phyloP scores from a whole-genome alignment of 2,113 vertebrate genomes.

The Actenoides lindsayi region DNA sequence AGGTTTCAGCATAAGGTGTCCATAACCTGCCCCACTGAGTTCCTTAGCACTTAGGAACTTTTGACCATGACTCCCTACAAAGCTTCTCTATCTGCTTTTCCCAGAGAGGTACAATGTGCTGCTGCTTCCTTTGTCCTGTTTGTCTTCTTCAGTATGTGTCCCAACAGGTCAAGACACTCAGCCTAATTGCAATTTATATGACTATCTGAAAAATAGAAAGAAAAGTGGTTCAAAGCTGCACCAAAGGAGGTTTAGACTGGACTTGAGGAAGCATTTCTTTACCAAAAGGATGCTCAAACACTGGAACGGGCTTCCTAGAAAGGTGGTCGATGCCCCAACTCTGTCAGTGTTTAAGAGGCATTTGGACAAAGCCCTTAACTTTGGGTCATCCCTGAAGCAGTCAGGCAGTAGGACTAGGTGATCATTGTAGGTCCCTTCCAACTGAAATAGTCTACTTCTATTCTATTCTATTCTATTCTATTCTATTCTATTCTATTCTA shows the following conservation, averaged over 20 bases:
- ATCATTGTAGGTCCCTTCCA: neutral
- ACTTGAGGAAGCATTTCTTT: neutral
- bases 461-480: neutral
- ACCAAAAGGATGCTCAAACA: neutral
- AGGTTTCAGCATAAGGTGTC: neutral
- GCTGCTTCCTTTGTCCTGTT: neutral
- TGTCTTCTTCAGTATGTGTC: neutral
- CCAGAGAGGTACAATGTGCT: neutral
- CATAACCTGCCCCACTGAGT: neutral
- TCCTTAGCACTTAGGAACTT: neutral
- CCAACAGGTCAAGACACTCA: neutral
- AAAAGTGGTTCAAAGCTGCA: neutral
- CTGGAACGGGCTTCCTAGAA: neutral
- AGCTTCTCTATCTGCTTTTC: neutral
- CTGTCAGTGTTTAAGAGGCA: neutral
- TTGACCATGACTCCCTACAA: neutral
- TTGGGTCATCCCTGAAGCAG: neutral
- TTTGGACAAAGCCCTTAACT: neutral
- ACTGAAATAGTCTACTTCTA: neutral
- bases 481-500: neutral
- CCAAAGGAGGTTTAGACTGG: neutral
- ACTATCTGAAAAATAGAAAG: neutral
- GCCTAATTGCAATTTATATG: neutral
- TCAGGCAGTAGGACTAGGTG: neutral
- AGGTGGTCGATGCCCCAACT: neutral